Conservation (phyloP, 2,888 invertebrate genomes). For the Meteorus colon region DNA sequence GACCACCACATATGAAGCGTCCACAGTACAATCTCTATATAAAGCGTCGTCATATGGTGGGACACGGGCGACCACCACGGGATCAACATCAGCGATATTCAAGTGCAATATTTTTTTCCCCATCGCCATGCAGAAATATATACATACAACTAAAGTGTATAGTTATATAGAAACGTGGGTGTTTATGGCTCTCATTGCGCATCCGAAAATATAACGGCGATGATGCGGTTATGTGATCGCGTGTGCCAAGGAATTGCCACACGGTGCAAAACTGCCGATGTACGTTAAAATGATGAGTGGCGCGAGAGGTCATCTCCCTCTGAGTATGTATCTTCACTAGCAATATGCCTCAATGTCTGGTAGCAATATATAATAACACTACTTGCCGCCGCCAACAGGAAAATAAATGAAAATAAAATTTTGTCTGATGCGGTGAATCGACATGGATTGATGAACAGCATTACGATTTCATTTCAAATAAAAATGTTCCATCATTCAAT, state of each 20-base stretch:
- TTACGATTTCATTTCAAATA: not conserved
- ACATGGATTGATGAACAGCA: not conserved
- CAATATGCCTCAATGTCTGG: not conserved
- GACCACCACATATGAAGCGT: conserved; percentile 1
- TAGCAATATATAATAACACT: not conserved
- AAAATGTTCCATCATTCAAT: conserved; percentile 1
- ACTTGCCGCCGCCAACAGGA: not conserved
- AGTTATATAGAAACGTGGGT: conserved; percentile 27
- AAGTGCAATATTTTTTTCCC: not conserved
- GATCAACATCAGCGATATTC: conserved; percentile 31
- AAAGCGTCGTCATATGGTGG: conserved; percentile 23
- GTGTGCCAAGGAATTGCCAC: conserved; percentile 57
- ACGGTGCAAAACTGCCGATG: conserved; percentile 55
- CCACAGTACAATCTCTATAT: conserved; percentile 4
- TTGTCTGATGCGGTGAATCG: conserved; percentile 8
- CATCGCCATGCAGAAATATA: no score
- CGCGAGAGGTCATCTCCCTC: conserved; percentile 25
- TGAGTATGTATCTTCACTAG: not conserved
- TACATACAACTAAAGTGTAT: conserved; percentile 29
- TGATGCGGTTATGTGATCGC: conserved; percentile 43
- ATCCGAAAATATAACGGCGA: conserved; percentile 21
- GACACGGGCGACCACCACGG: conserved; percentile 35
- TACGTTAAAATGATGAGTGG: conserved; percentile 61
- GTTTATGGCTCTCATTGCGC: conserved; percentile 9
- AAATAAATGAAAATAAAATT: not conserved